Conservation (phyloP, 2,113 vertebrate species). For the Anhinga rufa region DNA sequence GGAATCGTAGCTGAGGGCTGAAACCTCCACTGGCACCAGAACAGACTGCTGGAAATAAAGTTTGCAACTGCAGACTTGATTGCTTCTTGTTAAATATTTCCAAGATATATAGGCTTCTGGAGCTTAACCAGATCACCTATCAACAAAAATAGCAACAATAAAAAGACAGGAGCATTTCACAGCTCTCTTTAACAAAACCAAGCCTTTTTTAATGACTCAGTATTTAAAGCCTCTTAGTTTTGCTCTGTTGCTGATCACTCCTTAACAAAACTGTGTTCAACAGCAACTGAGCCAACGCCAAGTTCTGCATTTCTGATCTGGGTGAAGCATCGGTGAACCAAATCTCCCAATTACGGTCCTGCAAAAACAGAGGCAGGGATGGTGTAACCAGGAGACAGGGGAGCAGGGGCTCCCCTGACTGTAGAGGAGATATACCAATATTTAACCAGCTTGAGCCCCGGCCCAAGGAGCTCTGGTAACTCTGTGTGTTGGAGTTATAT, state of each 20-base stretch:
- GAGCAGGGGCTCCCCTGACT: neutral
- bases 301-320: neutral
- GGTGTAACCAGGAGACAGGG: neutral
- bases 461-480: neutral
- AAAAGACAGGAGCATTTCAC: neutral
- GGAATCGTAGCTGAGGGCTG: neutral
- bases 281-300: neutral
- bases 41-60: neutral
- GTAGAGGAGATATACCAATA: neutral
- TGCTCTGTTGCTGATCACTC: neutral
- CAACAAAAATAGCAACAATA: neutral
- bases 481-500: too few species aligned
- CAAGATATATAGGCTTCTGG: neutral
- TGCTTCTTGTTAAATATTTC: neutral
- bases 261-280: neutral
- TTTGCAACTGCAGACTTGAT: neutral
- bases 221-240: neutral
- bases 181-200: neutral
- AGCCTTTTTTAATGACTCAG: neutral
- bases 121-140: neutral
- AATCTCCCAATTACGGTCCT: neutral
- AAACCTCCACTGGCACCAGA: neutral
- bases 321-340: neutral
- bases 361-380: neutral
- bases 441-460: accelerated